Evolutionary conservation across 2,797 vertebrate species (phyloP).

Genomic region (Hypotaenidia philippensis): DNA sequence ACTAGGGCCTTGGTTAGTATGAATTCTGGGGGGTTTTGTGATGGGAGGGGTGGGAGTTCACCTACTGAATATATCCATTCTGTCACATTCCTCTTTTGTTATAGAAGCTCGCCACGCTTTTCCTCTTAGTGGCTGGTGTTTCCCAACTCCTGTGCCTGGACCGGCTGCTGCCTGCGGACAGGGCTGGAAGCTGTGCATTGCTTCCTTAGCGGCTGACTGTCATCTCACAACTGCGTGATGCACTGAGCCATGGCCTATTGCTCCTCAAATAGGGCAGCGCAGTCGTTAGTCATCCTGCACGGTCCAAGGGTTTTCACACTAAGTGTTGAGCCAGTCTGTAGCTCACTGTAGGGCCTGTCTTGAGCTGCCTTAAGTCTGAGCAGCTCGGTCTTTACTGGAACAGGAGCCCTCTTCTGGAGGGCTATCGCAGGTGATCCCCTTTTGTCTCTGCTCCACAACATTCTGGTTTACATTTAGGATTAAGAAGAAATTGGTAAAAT

Average conservation of each 20-base stretch:
- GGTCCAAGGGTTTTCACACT: neutral
- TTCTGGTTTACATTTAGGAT: neutral
- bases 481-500: neutral
- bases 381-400: neutral
- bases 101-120: neutral
- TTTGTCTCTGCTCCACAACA: neutral
- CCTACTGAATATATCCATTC: constrained; percentile 26
- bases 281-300: accelerated
- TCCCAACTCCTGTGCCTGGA: neutral
- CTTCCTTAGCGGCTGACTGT: neutral
- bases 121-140: neutral
- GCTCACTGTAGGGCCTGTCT: accelerated
- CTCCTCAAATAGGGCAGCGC: neutral
- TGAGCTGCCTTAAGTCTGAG: accelerated
- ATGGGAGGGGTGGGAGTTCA: constrained; percentile 24
- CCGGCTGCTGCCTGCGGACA: neutral
- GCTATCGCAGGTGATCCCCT: neutral
- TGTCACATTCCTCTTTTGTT: neutral
- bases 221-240: neutral
- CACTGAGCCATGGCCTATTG: accelerated
- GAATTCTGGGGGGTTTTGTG: constrained; percentile 47
- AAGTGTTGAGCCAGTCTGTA: accelerated
- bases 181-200: neutral
- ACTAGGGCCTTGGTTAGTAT: constrained; percentile 30
- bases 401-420: constrained; percentile 44